A percentile compares a stretch with the other conserved stretches of the same genome.
Conservation (phyloP, 2,113 vertebrate species). For the Eurystomus gularis region DNA sequence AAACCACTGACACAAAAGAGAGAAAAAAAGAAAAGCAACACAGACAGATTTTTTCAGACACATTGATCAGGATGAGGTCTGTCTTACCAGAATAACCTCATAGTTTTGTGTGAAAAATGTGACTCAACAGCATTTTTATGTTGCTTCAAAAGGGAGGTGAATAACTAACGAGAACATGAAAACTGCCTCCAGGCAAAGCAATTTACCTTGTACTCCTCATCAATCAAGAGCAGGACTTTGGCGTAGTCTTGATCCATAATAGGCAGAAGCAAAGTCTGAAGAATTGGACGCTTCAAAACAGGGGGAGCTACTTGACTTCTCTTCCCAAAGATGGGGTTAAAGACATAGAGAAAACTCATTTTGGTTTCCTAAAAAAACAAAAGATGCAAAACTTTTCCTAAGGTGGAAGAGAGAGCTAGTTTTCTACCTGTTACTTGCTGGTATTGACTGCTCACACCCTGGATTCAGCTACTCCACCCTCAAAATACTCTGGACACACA, state of each 20-base stretch:
- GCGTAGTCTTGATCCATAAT: conserved; percentile 97
- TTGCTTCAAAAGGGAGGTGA: not conserved
- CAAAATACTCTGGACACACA: not conserved
- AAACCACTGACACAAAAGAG: not conserved
- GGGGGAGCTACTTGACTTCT: conserved; percentile 90
- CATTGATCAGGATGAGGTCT: not conserved
- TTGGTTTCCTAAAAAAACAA: conserved; percentile 84
- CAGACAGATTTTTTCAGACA: not conserved
- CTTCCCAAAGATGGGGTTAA: conserved; percentile 97
- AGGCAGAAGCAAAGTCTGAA: conserved; percentile 91
- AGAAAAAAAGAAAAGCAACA: not conserved
- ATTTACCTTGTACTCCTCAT: conserved; percentile 92
- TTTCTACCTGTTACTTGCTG: not conserved
- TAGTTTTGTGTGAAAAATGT: not conserved
- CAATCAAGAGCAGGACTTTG: conserved; percentile 90
- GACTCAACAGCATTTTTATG: not conserved
- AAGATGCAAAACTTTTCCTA: not conserved
- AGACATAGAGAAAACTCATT: conserved; percentile 87
- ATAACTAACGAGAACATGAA: not conserved
- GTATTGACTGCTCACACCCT: not conserved
- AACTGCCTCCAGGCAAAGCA: not conserved
- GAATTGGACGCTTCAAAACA: conserved; percentile 81
- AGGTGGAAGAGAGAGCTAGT: not conserved
- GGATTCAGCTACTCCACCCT: not conserved
- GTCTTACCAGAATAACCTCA: not conserved